Base-by-base conservation (phyloP, 2,888 invertebrate species). In the Limnephilus rhombicus region DNA sequence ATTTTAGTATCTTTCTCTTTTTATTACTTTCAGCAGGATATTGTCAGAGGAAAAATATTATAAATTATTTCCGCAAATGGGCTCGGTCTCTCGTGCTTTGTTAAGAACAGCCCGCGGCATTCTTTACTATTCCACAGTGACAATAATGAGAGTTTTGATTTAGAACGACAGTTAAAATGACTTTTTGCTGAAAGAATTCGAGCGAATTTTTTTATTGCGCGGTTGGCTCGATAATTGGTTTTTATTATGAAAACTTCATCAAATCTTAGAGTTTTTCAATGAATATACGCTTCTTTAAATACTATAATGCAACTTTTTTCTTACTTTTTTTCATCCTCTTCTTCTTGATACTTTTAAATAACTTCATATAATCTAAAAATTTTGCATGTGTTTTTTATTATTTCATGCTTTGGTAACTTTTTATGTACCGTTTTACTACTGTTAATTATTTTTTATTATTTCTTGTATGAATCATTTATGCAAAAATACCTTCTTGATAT, bases 111-210 rank as follows among this genome's bases (percentile, higher is more conserved):
- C 31, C 80, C 37, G 34, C n/a, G 24, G 68, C 80, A 12, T 34
- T 37, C n/a, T 89, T 31, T 89, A 80, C 37, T 89, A 34, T 89
- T 89, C 80, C 88, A 80, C 18, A 86, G 31, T 80, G 88, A 89
- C 80, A 89, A 80, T 89, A 89, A 80, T 37, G 88, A 89, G 88
- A 80, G 68, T 89, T 89, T 89, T 89, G 68, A 80, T 89, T 89
- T 89, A 89, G 80, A 89, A 49, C 88, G 53, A 68, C 88, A 80
- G 80, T 89, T 89, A 80, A 80, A 80, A 89, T 89, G 88, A 89
- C 37, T 80, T 89, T 37, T 68, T 68, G 29, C 88, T 80, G 88
- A 80, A 89, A 88, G 34, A 88, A 88, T 88, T 37, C 34, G 12
- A 88, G 34, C 15, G 53, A 53, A 15, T 31, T 88, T 88, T 31